A percentile compares a stretch with the other conserved stretches of the same genome.
Conservation (phyloP, 1,140 invertebrate genomes). For the Bombus superbus region DNA sequence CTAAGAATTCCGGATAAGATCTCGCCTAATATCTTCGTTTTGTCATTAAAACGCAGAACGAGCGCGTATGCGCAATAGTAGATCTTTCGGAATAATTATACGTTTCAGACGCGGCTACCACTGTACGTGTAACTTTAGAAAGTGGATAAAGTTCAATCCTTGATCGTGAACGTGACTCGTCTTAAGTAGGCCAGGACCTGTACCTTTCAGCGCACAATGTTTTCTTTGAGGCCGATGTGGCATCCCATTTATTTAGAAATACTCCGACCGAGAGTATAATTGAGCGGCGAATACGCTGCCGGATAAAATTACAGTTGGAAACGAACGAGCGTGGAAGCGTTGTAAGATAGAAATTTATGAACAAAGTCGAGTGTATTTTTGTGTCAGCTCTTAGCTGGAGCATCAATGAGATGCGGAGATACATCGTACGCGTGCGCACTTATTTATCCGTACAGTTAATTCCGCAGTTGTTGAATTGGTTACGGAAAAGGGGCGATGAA, state of each 20-base stretch:
- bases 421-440: too few relatives aligned
- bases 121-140: constrained; percentile 1
- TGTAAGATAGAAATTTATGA: constrained; percentile 5
- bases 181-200: constrained; percentile 75
- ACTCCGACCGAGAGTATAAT: constrained; percentile 3
- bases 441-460: constrained; percentile 30
- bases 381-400: not conserved
- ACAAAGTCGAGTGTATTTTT: not conserved
- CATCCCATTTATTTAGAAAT: constrained; percentile 56
- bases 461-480: not conserved
- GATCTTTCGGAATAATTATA: constrained; percentile 39
- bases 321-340: not conserved
- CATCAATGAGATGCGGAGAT: not conserved
- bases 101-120: not conserved
- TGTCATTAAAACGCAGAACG: not conserved
- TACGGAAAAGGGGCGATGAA: constrained; percentile 27
- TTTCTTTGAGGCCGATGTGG: constrained; percentile 26
- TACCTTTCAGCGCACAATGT: constrained; percentile 64
- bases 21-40: constrained; percentile 20
- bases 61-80: not conserved
- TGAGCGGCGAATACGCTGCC: not conserved
- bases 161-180: constrained; percentile 75
- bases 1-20: constrained; percentile 36
- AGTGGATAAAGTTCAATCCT: constrained; percentile 69
- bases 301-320: not conserved